phyloP scores from a whole-genome alignment of 2,888 invertebrate genomes.

The Caenorhabditis becei region DNA sequence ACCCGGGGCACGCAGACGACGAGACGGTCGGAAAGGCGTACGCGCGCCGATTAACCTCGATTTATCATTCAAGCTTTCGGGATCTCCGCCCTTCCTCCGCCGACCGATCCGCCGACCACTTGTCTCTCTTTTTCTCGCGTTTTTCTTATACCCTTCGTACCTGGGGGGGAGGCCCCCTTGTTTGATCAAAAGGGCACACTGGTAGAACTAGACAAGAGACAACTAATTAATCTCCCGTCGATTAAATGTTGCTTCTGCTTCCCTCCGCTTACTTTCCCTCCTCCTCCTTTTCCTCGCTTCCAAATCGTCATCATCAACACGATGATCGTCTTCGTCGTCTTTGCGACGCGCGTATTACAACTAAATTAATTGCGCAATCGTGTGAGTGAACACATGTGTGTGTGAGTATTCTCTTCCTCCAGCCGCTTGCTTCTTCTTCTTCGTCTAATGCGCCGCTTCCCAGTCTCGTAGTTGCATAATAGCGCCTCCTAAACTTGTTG shows the following conservation, averaged over 20 bases:
- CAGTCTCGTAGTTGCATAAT: constrained; percentile 25
- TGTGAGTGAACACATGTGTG: constrained; percentile 48
- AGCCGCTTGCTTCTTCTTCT: background rate
- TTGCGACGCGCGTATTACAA: constrained; percentile 51
- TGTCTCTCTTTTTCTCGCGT: constrained; percentile 22
- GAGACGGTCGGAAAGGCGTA: constrained; percentile 28
- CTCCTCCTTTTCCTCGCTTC: constrained; percentile 7
- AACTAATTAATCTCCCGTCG: constrained; percentile 43
- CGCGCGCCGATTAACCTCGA: constrained; percentile 55
- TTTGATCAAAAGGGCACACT: constrained; percentile 4
- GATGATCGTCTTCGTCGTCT: constrained; percentile 44
- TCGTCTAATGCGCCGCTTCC: background rate
- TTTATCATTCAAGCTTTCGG: constrained; percentile 57
- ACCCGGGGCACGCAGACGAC: constrained; percentile 6
- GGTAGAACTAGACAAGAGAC: constrained; percentile 44
- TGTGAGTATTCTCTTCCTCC: constrained; percentile 9
- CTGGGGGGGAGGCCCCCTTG: background rate
- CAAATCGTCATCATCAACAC: constrained; percentile 1
- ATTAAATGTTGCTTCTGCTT: constrained; percentile 22
- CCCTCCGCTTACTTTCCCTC: background rate
- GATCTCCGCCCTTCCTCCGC: constrained; percentile 30
- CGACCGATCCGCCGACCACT: constrained; percentile 26
- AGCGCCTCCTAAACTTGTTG: constrained; percentile 14
- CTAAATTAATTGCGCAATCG: constrained; percentile 61
- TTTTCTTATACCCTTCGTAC: background rate